Base-by-base conservation (phyloP, 2,797 vertebrate genomes). In the Fringilla coelebs region DNA sequence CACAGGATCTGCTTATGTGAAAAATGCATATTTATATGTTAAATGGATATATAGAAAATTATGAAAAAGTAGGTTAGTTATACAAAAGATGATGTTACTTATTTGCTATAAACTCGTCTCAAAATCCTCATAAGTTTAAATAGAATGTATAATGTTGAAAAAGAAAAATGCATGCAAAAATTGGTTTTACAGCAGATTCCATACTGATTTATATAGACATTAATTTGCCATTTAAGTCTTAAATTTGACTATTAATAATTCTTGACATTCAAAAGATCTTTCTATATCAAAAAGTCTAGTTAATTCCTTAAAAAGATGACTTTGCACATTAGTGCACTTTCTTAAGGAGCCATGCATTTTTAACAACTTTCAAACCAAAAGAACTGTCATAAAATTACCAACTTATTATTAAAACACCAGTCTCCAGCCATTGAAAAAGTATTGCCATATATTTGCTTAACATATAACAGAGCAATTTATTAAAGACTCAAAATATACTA, bases 211-310 rank as follows among this genome's bases (percentile, higher is more conserved):
- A 97, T 97, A 90, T 94, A 90, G 85, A 38, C 62, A 95, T 97
- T 97, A 96, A 96, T 94, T 97, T 97, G 46, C 34, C 85, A 97
- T 97, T 98, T 97, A 90, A 51, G 7, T 96, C 26, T 89, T 93
- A 90, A 95, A 96, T 95, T 94, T 96, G 78, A 82, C 89, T 94
- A 96, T 97, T 96, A 97, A 97, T 97, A 97, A 97, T 92, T 73
- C 22, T 89, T 96, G 92, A 90, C 94, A 96, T 80, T 93, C 20
- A 91, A 94, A 94, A 85, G 48, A 86, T 76, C 68, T 52, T 45
- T 73, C 89, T 85, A 15, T 79, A 77, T 85, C 77, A 93, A 88
- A 94, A 36, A 86, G 58, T 58, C 13, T 55, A 51, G 13, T 57
- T 46, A 73, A 40, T 92, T 71, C 96, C 62, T 68, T 55, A 55